Conservation (phyloP, 2,888 invertebrate genomes). For the Microctonus brassicae region DNA sequence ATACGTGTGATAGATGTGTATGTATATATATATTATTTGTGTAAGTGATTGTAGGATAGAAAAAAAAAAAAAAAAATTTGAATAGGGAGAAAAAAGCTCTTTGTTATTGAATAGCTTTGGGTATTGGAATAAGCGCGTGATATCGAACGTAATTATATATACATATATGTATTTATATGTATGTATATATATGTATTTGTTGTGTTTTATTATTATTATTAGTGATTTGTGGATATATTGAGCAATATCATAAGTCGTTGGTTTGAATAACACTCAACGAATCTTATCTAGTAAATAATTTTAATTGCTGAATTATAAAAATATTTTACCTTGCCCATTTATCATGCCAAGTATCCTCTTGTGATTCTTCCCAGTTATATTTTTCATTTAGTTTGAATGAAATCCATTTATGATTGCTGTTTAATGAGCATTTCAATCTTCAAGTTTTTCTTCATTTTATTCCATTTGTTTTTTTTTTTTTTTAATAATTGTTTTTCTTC, state of each 20-base stretch:
- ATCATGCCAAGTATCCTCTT: background rate
- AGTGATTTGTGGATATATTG: background rate
- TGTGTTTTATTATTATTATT: background rate
- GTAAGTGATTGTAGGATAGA: background rate
- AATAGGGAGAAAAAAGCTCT: background rate
- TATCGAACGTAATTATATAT: background rate
- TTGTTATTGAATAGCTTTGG: background rate
- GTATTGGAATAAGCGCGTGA: background rate
- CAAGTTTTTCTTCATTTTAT: too few relatives aligned
- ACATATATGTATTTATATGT: too few relatives aligned
- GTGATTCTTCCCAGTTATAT: background rate
- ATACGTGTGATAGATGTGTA: background rate
- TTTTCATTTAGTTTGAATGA: background rate
- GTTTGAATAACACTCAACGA: background rate
- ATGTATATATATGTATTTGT: too few relatives aligned
- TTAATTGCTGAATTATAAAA: background rate
- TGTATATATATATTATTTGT: background rate
- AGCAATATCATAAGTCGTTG: background rate
- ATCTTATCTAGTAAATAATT: background rate
- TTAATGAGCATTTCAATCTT: too few relatives aligned
- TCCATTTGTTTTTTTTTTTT: too few relatives aligned
- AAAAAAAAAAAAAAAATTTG: background rate
- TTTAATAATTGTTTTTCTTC: too few relatives aligned
- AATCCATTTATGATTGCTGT: too few relatives aligned
- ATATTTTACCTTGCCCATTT: background rate